phyloP scores from a whole-genome alignment of 2,888 invertebrate species.

The Trichopria drosophilae region DNA sequence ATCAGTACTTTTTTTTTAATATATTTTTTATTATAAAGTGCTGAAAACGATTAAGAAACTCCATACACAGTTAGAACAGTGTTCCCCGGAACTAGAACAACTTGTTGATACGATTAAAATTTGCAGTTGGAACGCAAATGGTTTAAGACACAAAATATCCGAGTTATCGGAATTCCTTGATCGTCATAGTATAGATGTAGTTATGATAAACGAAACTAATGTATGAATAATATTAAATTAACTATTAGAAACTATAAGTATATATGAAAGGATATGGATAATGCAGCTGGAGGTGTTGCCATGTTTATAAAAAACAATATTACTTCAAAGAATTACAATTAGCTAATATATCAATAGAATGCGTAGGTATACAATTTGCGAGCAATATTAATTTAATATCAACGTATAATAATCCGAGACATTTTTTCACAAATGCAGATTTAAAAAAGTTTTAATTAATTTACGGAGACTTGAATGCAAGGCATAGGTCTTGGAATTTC shows the following conservation, averaged over 20 bases:
- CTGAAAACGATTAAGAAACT: constrained; percentile 15
- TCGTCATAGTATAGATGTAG: no score
- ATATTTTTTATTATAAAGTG: no score
- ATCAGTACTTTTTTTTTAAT: no score
- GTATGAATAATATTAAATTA: constrained; percentile 16
- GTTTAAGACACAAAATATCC: constrained; percentile 29
- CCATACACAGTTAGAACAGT: constrained; percentile 5
- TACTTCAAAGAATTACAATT: no score
- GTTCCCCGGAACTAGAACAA: constrained; percentile 9
- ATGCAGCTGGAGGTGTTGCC: constrained; percentile 31
- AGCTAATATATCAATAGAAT: no score
- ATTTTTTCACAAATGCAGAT: constrained; percentile 29
- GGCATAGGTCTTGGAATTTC: constrained; percentile 39
- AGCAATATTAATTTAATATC: constrained; percentile 23
- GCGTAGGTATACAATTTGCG: constrained; percentile 28
- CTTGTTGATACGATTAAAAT: no score
- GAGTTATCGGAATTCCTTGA: no score
- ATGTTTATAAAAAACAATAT: no score
- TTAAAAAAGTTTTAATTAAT: constrained; percentile 24
- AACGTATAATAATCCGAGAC: no score
- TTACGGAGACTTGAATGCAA: no score
- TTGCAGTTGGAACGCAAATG: constrained; percentile 37
- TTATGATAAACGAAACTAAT: constrained; percentile 24
- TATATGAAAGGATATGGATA: constrained; percentile 31
- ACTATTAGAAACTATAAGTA: no score